These are phyloP conservation scores for Dunckerocampus dactyliophorus DNA, from an alignment of 2,113 vertebrate species.

Conservation along the genomic window DNA sequence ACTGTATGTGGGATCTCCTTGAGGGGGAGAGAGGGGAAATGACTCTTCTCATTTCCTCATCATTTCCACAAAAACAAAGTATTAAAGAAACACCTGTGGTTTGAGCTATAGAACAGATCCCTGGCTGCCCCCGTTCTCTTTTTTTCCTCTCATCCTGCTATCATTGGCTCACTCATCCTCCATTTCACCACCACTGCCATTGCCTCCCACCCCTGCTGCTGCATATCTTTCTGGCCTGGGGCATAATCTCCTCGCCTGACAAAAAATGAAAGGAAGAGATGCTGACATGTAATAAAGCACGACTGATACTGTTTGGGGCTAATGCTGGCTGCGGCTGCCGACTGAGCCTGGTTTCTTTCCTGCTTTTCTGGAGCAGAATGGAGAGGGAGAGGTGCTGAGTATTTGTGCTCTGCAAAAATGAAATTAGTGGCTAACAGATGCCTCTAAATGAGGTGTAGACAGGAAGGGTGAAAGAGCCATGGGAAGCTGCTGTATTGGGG, in stretches of 20 bases:
- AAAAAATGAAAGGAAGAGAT: constrained; percentile 53
- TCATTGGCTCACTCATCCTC: constrained; percentile 27
- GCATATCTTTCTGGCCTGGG: constrained; percentile 50
- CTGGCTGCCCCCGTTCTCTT: constrained; percentile 28
- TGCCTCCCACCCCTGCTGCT: constrained; percentile 24
- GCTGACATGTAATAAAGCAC: constrained; percentile 69
- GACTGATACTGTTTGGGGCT: constrained; percentile 37
- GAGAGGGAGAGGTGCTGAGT: constrained; percentile 18
- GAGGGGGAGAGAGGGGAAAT: constrained; percentile 19
- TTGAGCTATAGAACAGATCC: constrained; percentile 60
- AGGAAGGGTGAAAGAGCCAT: constrained; percentile 42
- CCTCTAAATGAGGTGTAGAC: constrained; percentile 62
- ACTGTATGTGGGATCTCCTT: constrained; percentile 21
- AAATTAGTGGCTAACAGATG: constrained; percentile 56
- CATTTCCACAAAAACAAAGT: constrained; percentile 59
- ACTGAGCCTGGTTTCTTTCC: constrained; percentile 23
- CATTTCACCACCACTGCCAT: constrained; percentile 9
- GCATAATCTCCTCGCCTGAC: constrained; percentile 68
- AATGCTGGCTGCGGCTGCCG: constrained; percentile 21
- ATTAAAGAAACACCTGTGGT: constrained; percentile 77
- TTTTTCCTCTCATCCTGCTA: constrained; percentile 26
- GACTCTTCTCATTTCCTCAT: constrained; percentile 47
- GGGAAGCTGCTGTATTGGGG: constrained; percentile 20
- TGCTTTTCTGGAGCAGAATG: constrained; percentile 17
- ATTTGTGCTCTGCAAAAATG: constrained; percentile 34